Base-by-base conservation (phyloP, 2,113 vertebrate genomes). In the Psittacara wagleri region DNA sequence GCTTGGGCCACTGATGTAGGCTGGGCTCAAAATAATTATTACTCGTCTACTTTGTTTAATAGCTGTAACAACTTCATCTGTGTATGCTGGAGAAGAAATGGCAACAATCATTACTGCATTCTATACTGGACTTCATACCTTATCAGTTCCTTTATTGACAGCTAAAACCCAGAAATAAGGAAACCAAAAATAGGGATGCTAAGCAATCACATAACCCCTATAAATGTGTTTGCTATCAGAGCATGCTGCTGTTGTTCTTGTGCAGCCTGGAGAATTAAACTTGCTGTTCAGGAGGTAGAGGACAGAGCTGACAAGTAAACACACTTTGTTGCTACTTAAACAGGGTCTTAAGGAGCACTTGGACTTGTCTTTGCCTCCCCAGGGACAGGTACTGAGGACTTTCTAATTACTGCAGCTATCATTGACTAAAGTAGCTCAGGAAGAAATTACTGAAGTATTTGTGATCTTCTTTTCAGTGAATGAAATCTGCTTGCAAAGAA, bases 11-110 rank as follows among this genome's bases (percentile, higher is more conserved):
- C 79, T 97, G 75, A 99, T 24, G 10, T 99, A 99, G 23, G 94
- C 96, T 49, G 98, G 97, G 49, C 98, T 99, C 86, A 99, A 95
- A 91, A 99, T 90, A 68, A 98, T 98, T 78, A 99, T 98, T 27
- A 98, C 97, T 94, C 98, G 97, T 52, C 97, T 97, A 74, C 99
- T 99, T 82, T 95, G 98, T 93, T 98, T 98, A 88, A 99, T 97
- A 31, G 98, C 94, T 44, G 80, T 92, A 52, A 98, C 97, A 79
- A 99, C 98, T 52, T 99, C 99, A 83, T 99, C 98, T 35, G 98
- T 97, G 69, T 99, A 99, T 29, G 94, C 99, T 99, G 83, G 29
- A 95, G 90, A 86, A 57, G 39, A 92, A 96, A 63, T 17, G 2
- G 20, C 2, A 4, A 75, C 54, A 8, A 18, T 35, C 33, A 24